Base-by-base conservation (phyloP, 1,140 invertebrate species). In the Telenomus remus region DNA sequence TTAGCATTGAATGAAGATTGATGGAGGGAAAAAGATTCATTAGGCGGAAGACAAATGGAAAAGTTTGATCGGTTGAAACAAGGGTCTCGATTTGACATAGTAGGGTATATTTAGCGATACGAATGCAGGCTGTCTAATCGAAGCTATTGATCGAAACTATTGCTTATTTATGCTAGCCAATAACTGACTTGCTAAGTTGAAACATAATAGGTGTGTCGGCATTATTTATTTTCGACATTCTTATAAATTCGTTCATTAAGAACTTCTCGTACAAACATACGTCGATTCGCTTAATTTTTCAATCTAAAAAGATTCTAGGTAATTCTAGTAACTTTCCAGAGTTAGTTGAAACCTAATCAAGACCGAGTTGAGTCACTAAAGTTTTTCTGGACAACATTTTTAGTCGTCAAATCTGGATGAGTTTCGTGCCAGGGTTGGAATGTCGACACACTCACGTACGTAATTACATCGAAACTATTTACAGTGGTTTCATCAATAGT, bases 401-500 rank as follows among this genome's bases (percentile, higher is more conserved):
- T n/a, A n/a, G n/a, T n/a, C n/a, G n/a, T n/a, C n/a, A n/a, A n/a
- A n/a, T n/a, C n/a, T n/a, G n/a, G n/a, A n/a, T n/a, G n/a, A n/a
- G n/a, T n/a, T n/a, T n/a, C n/a, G n/a, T n/a, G n/a, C n/a, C n/a
- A n/a, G n/a, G n/a, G n/a, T n/a, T n/a, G n/a, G n/a, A n/a, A n/a
- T n/a, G n/a, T n/a, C n/a, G n/a, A n/a, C n/a, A n/a, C n/a, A n/a
- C n/a, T n/a, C n/a, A n/a, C n/a, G 37, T 39, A 11, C 37, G 6
- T 27, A 4, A 39, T 39, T 39, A 11, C n/a, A 39, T 39, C 9
- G 2, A 1, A 39, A 39, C 9, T 11, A 11, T 4, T 39, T n/a
- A n/a, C n/a, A n/a, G n/a, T 64, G 50, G 50, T 64, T 64, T 64
- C 46, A 48, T 64, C 60, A 64, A 64, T 54, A 64, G 43, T 49